A percentile compares a stretch with the other conserved stretches of the same genome.
phyloP scores from a whole-genome alignment of 2,797 vertebrate species.

The Gastrophryne carolinensis region DNA sequence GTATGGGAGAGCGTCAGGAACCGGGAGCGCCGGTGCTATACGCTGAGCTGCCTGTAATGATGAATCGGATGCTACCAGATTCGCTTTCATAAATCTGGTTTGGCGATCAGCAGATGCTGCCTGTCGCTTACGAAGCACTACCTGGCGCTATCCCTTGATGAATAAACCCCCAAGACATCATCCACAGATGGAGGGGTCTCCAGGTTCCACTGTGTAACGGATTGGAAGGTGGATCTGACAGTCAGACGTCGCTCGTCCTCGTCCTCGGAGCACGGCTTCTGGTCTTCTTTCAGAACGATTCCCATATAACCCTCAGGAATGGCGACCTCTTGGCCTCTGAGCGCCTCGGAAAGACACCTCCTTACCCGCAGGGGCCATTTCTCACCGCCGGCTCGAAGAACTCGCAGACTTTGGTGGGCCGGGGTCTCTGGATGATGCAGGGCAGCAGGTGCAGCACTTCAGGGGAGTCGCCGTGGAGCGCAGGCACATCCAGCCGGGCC shows the following conservation, averaged over 20 bases:
- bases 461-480: not conserved
- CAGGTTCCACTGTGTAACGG: conserved; percentile 84
- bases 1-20: too few relatives aligned
- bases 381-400: conserved; percentile 34
- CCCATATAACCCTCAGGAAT: conserved; percentile 79
- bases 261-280: conserved; percentile 66
- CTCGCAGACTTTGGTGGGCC: conserved; percentile 1
- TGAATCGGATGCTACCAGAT: too few relatives aligned
- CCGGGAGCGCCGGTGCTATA: too few relatives aligned
- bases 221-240: conserved; percentile 73
- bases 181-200: conserved; percentile 76
- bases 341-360: conserved; percentile 72
- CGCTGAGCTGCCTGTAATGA: too few relatives aligned
- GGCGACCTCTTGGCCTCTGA: conserved; percentile 74
- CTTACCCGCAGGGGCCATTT: conserved; percentile 7
- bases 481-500: not conserved
- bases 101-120: too few relatives aligned
- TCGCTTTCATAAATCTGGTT: too few relatives aligned
- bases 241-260: conserved; percentile 78
- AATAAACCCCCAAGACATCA: too few relatives aligned
- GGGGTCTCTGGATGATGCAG: conserved; percentile 14
- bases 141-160: too few relatives aligned
- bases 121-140: too few relatives aligned
- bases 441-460: conserved; percentile 31
- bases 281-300: conserved; percentile 75